phyloP scores from a whole-genome alignment of 2,888 invertebrate genomes.

The Euzetes globulus region DNA sequence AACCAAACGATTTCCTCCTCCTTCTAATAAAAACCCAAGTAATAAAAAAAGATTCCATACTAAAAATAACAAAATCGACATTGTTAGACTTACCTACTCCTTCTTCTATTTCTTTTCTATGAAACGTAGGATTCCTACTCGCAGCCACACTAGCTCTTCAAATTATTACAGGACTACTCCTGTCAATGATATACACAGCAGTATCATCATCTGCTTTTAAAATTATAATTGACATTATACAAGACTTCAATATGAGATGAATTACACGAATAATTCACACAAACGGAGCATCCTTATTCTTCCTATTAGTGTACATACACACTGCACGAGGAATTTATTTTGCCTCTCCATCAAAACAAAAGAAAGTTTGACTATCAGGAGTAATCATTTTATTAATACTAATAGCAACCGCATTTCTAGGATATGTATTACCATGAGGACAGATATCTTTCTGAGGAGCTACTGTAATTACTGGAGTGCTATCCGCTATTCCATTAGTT shows the following conservation, averaged over 20 bases:
- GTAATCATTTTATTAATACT: constrained; percentile 59
- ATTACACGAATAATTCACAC: constrained; percentile 60
- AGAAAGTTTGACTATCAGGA: constrained; percentile 58
- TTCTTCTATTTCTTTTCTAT: constrained; percentile 30
- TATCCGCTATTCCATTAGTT: constrained; percentile 64
- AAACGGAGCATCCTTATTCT: constrained; percentile 65
- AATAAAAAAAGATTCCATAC: constrained; percentile 10
- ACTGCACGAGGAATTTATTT: constrained; percentile 55
- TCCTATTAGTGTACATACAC: constrained; percentile 62
- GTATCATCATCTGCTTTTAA: constrained; percentile 59
- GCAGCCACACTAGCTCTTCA: constrained; percentile 53
- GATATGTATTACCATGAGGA: constrained; percentile 68
- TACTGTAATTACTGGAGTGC: constrained; percentile 67
- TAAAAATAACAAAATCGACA: constrained; percentile 6
- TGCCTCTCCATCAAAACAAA: constrained; percentile 50
- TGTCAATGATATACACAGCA: constrained; percentile 62
- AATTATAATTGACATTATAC: constrained; percentile 61
- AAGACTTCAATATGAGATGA: constrained; percentile 64
- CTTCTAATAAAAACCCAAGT: neutral
- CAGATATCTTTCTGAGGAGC: constrained; percentile 76
- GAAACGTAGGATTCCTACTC: constrained; percentile 44
- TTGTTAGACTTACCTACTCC: constrained; percentile 6
- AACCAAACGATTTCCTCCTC: no score
- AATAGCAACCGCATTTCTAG: constrained; percentile 67
- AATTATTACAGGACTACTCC: constrained; percentile 61